Conservation (phyloP, 2,797 vertebrate species). For the Lacerta viridis region DNA sequence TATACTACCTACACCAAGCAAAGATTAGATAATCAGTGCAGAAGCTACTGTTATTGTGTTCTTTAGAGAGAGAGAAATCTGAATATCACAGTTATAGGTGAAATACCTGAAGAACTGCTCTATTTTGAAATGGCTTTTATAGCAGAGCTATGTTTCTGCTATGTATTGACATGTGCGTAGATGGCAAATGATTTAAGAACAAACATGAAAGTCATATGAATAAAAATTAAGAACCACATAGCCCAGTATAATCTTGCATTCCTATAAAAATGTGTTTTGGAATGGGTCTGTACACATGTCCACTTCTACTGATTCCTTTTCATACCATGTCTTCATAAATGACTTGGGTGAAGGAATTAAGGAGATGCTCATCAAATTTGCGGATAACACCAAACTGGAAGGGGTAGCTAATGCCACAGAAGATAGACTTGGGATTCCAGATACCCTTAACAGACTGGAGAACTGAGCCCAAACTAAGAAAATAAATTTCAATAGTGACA, state of each 20-base stretch:
- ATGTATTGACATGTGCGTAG: background rate
- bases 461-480: too few relatives aligned
- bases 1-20: background rate
- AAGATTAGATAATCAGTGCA: background rate
- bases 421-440: too few relatives aligned
- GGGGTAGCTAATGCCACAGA: too few relatives aligned
- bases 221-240: background rate
- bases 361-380: too few relatives aligned
- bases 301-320: background rate
- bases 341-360: too few relatives aligned
- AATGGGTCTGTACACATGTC: background rate
- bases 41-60: background rate
- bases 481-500: too few relatives aligned
- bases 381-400: too few relatives aligned
- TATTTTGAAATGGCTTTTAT: slow-evolving; percentile 42
- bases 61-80: background rate
- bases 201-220: background rate
- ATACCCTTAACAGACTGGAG: too few relatives aligned
- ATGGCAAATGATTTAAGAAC: background rate
- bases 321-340: background rate
- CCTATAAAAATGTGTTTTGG: background rate
- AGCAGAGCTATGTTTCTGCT: slow-evolving; percentile 24
- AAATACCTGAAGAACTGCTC: slow-evolving; percentile 36
- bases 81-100: slow-evolving; percentile 41
- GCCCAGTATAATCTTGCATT: background rate